A percentile compares a stretch with the other conserved stretches of the same genome.
Conservation (phyloP, 1,140 invertebrate species). For the Notospermus geniculatus region DNA sequence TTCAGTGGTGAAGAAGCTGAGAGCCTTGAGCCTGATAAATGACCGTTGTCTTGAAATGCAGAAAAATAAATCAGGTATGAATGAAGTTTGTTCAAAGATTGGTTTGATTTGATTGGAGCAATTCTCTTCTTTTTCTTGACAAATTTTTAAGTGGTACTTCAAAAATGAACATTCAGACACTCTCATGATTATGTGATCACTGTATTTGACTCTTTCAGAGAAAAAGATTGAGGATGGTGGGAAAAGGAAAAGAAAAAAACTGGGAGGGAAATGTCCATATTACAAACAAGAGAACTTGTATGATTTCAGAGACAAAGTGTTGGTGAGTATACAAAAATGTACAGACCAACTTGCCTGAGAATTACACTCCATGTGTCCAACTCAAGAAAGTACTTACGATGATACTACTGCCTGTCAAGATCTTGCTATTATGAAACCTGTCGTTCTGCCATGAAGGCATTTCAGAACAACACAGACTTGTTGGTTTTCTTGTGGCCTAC, state of each 20-base stretch:
- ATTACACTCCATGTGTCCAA: no score
- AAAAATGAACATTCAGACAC: background rate
- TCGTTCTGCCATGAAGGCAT: no score
- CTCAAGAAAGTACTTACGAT: no score
- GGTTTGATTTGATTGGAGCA: no score
- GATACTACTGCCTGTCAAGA: no score
- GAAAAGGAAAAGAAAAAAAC: slow-evolving; percentile 48
- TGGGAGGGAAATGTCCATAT: slow-evolving; percentile 65
- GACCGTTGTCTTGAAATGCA: slow-evolving; percentile 90
- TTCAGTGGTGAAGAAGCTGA: slow-evolving; percentile 72
- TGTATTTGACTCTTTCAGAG: slow-evolving; percentile 37
- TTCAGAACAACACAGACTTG: no score
- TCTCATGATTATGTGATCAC: no score
- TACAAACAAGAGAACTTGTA: slow-evolving; percentile 67
- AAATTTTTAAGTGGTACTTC: background rate
- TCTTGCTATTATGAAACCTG: no score
- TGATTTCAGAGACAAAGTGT: slow-evolving; percentile 54
- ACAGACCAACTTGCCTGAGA: no score
- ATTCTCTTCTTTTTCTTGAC: no score
- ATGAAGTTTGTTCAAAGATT: background rate
- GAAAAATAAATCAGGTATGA: slow-evolving; percentile 64
- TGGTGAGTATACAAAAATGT: slow-evolving; percentile 27
- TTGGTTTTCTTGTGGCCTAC: no score
- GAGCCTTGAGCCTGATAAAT: slow-evolving; percentile 82
- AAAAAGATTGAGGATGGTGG: slow-evolving; percentile 64